phyloP scores from a whole-genome alignment of 2,113 vertebrate species.

The Muscicapa adusta region DNA sequence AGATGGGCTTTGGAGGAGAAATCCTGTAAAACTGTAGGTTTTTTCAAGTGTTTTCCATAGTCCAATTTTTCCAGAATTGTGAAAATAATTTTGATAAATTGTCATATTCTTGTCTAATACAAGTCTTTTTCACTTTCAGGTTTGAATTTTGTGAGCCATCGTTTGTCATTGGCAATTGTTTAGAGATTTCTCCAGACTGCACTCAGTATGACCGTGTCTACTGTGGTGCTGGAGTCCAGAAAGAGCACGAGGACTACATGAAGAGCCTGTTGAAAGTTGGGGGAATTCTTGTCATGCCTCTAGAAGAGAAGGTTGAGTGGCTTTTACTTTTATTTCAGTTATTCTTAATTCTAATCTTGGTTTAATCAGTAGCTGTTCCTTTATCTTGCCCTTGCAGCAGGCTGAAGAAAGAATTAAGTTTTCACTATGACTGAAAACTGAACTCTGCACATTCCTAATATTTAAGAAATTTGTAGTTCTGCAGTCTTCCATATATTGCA shows the following conservation, averaged over 20 bases:
- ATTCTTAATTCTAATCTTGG: neutral
- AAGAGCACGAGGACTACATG: conserved; percentile 95
- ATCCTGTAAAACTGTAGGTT: fast-evolving
- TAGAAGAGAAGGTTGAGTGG: conserved; percentile 89
- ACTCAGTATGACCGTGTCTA: conserved; percentile 94
- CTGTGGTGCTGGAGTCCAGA: conserved; percentile 95
- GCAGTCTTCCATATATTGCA: neutral
- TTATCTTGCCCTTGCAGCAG: neutral
- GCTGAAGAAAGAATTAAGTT: neutral
- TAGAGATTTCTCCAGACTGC: conserved; percentile 89
- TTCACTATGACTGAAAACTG: neutral
- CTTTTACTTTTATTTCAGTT: neutral
- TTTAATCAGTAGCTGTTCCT: neutral
- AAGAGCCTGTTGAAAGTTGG: conserved; percentile 92
- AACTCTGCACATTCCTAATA: neutral
- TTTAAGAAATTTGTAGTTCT: neutral
- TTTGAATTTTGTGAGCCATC: conserved; percentile 97
- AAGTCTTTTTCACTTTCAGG: conserved; percentile 59
- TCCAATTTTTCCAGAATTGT: neutral
- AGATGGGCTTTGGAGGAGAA: neutral
- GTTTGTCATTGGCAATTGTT: conserved; percentile 91
- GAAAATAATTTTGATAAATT: neutral
- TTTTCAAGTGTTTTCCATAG: neutral
- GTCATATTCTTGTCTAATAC: neutral
- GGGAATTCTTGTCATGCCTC: conserved; percentile 93